Evolutionary conservation across 2,113 vertebrate genomes (phyloP).

Genomic region (Colistium nudipinnis): DNA sequence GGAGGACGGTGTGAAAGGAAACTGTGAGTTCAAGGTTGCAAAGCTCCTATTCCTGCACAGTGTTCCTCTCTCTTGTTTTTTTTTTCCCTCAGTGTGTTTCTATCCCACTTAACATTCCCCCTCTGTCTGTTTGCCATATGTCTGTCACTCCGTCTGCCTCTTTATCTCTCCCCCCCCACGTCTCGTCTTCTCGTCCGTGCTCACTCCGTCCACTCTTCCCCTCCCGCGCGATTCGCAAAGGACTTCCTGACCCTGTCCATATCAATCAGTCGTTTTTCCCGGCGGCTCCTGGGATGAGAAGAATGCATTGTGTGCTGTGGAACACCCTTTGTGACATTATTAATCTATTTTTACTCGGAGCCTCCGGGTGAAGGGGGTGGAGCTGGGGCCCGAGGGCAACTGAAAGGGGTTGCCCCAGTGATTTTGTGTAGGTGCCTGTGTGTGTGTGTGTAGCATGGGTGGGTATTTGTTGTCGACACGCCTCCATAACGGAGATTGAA

Average conservation of each 20-base stretch:
- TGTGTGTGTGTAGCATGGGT: constrained; percentile 27
- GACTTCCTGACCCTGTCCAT: constrained; percentile 76
- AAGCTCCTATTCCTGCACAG: background rate
- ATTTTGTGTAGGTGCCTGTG: constrained; percentile 60
- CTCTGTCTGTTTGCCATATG: constrained; percentile 18
- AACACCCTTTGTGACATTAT: constrained; percentile 79
- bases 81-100: constrained; percentile 21
- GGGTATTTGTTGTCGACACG: constrained; percentile 30
- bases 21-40: background rate
- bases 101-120: constrained; percentile 44
- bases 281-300: constrained; percentile 61
- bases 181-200: constrained; percentile 39
- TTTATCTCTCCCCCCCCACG: constrained; percentile 30
- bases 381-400: constrained; percentile 45
- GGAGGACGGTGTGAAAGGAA: constrained; percentile 20
- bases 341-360: constrained; percentile 80
- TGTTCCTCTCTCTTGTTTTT: constrained; percentile 2
- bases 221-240: constrained; percentile 49
- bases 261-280: constrained; percentile 77
- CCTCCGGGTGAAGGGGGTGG: constrained; percentile 45
- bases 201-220: constrained; percentile 16
- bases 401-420: constrained; percentile 53
- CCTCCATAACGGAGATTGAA: constrained; percentile 19
- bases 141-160: constrained; percentile 16
- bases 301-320: constrained; percentile 80